These are phyloP conservation scores for Cerastis leucographa DNA, from an alignment of 2,888 invertebrate species.

Conservation along the genomic window DNA sequence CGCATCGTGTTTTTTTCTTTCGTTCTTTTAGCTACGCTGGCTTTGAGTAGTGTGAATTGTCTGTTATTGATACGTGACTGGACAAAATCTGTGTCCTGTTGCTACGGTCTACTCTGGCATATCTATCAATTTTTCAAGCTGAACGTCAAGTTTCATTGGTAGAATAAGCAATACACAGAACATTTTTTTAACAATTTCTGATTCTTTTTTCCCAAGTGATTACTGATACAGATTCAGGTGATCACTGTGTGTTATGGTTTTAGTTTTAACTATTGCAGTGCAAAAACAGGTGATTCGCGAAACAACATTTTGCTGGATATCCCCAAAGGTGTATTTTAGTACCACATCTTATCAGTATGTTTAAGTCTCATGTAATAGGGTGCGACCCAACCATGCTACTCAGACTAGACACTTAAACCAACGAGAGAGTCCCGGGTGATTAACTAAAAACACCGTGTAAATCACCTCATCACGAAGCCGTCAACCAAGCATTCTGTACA, in stretches of 20 bases:
- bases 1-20: constrained; percentile 43
- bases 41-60: constrained; percentile 1
- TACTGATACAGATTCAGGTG: background rate
- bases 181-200: background rate
- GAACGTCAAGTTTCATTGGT: background rate
- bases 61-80: background rate
- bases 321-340: background rate
- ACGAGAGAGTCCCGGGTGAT: too few relatives aligned
- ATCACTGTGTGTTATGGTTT: background rate
- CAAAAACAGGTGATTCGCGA: background rate
- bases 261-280: background rate
- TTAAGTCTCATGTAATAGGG: background rate
- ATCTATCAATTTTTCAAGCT: background rate
- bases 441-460: too few relatives aligned
- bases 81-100: background rate
- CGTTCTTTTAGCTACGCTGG: background rate
- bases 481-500: too few relatives aligned
- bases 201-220: background rate
- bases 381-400: background rate
- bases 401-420: background rate
- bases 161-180: background rate
- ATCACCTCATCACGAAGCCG: too few relatives aligned
- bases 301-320: too few relatives aligned
- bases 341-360: background rate
- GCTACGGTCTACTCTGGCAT: background rate